Evolutionary conservation across 2,888 invertebrate genomes (phyloP), one percentile per base, ranked within the genome.

Genomic region (Napeogenes inachia): DNA sequence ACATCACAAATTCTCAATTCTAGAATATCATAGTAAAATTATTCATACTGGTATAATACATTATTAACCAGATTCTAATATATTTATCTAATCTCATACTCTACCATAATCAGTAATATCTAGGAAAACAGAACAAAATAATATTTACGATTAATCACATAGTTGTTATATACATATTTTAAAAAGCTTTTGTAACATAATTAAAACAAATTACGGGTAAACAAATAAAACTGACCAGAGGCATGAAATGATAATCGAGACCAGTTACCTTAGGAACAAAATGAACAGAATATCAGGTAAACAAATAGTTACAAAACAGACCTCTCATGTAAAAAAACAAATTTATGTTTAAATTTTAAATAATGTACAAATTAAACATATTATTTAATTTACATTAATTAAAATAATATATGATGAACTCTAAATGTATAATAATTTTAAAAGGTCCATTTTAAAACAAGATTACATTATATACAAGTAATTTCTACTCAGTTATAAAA

Each of bases 371-470:
- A 21, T 21, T 21, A 21, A 21, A 21, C 21, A 21, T 21, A 21
- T 21, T 21, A 21, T 21, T 21, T 21, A 0, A 21, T 21, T 21
- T 21, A 21, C 21, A 21, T 21, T 21, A 21, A 21, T 21, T 21
- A 21, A 21, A 21, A 21, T 21, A 21, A 21, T 21, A 21, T 21
- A 21, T 21, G 21, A 21, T 21, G 21, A 21, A 21, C 21, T 21
- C 21, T 21, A 21, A 21, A 21, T 21, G 21, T 21, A 21, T 21
- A 1, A 21, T 21, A 21, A 21, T 21, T 21, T 21, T 21, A 21
- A 42, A 42, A 42, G 12, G 42, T 10, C 42, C 42, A 12, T 50
- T 6, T 46, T 35, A 56, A 56, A 54, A 38, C 54, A n/a, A 59
- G 30, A 8, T 13, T 45, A 13, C 42, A 13, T 30, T 35, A 55